Percentiles rank a stretch among this genome's conserved stretches.
Evolutionary conservation across 1,140 invertebrate genomes (phyloP).

Genomic region (Neodiprion pinetum): DNA sequence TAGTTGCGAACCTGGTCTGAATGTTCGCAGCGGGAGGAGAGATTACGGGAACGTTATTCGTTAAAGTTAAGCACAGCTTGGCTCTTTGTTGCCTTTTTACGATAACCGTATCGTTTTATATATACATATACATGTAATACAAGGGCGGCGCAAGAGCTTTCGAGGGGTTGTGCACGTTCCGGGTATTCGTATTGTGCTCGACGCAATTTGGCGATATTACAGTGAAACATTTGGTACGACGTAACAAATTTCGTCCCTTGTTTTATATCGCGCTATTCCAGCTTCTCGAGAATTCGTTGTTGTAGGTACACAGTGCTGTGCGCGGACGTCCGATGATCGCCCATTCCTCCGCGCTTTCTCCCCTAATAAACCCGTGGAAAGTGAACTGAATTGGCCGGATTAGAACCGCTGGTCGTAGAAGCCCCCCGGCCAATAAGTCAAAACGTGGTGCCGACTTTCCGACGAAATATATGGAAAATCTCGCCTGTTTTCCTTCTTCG

Average conservation of each 20-base stretch:
- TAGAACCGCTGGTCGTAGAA: background rate
- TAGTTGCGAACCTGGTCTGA: too few species aligned
- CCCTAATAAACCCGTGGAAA: conserved; percentile 3
- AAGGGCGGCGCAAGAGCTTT: background rate
- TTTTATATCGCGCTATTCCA: background rate
- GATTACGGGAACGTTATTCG: conserved; percentile 4
- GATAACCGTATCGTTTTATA: background rate
- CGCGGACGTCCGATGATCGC: background rate
- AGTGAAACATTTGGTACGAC: background rate
- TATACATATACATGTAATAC: too few species aligned
- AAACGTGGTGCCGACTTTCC: background rate
- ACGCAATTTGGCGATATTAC: conserved; percentile 3
- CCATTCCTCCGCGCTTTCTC: background rate
- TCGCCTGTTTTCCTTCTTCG: background rate
- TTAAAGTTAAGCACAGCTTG: background rate
- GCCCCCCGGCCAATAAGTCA: background rate
- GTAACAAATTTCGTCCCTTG: background rate
- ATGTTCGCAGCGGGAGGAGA: background rate
- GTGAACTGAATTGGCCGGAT: background rate
- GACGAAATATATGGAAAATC: background rate
- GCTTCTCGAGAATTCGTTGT: background rate
- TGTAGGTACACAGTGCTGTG: too few species aligned
- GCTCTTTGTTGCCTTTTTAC: conserved; percentile 3
- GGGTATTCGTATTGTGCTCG: background rate
- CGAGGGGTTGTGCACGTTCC: background rate